A percentile compares a stretch with the other conserved stretches of the same genome.
phyloP scores from a whole-genome alignment of 1,140 invertebrate genomes.

The Drosophila auraria region DNA sequence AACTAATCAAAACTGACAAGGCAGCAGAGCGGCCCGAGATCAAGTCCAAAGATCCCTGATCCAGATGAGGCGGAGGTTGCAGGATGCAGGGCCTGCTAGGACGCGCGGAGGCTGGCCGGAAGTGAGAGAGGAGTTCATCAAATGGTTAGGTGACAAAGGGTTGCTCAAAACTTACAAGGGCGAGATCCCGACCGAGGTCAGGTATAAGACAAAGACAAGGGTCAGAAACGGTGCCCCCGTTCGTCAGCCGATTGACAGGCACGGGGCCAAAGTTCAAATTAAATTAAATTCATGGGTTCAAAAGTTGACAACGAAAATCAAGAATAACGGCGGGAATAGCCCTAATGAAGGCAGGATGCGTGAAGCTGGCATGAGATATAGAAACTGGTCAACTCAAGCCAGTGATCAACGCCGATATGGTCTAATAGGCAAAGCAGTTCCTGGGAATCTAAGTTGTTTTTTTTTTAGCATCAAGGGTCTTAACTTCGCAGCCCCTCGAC shows the following conservation, averaged over 20 bases:
- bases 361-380: constrained; percentile 46
- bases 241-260: constrained; percentile 55
- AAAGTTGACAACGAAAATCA: constrained; percentile 54
- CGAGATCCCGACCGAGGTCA: constrained; percentile 48
- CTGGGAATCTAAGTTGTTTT: constrained; percentile 13
- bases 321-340: constrained; percentile 2
- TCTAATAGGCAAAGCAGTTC: constrained; percentile 14
- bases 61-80: constrained; percentile 25
- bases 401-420: constrained; percentile 38
- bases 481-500: no score
- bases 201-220: constrained; percentile 79
- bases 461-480: neutral
- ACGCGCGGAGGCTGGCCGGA: constrained; percentile 56
- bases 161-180: constrained; percentile 62
- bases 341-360: constrained; percentile 64
- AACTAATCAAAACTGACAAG: constrained; percentile 82
- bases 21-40: constrained; percentile 72
- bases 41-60: constrained; percentile 50
- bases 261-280: constrained; percentile 78
- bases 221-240: constrained; percentile 51
- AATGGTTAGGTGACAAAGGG: constrained; percentile 78
- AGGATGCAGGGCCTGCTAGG: constrained; percentile 10
- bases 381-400: constrained; percentile 36
- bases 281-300: constrained; percentile 80
- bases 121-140: constrained; percentile 72